These are phyloP conservation scores for Lumbricus terrestris DNA, from an alignment of 2,888 invertebrate genomes.

Conservation along the genomic window DNA sequence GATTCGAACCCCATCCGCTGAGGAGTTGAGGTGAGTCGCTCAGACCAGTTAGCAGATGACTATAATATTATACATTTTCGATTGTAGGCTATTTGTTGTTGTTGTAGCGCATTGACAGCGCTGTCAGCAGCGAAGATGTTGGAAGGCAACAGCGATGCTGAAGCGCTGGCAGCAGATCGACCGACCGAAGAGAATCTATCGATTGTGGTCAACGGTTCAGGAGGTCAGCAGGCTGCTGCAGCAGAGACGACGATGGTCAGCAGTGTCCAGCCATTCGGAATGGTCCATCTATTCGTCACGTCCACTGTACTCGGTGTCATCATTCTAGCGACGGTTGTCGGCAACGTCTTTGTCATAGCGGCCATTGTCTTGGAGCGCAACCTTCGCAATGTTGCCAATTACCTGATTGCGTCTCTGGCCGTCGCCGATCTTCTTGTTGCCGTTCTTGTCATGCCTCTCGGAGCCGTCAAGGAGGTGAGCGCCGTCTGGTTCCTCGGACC, in stretches of 20 bases:
- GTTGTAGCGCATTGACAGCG: background rate
- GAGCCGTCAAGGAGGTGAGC: slow-evolving; percentile 59
- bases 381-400: slow-evolving; percentile 85
- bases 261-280: background rate
- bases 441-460: slow-evolving; percentile 70
- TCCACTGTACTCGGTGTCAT: slow-evolving; percentile 7
- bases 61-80: background rate
- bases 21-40: no score
- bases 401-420: slow-evolving; percentile 90
- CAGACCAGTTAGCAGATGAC: no score
- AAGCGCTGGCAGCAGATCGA: background rate
- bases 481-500: slow-evolving; percentile 33
- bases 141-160: background rate
- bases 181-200: background rate
- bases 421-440: slow-evolving; percentile 97
- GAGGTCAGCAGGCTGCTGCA: background rate
- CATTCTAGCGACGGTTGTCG: slow-evolving; percentile 66
- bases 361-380: slow-evolving; percentile 91
- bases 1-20: no score
- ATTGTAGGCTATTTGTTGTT: background rate
- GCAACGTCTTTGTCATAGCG: slow-evolving; percentile 96
- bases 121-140: background rate
- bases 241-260: background rate
- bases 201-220: background rate
- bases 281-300: background rate